Evolutionary conservation across 2,113 vertebrate genomes (phyloP).

Genomic region (Montifringilla adamsi): DNA sequence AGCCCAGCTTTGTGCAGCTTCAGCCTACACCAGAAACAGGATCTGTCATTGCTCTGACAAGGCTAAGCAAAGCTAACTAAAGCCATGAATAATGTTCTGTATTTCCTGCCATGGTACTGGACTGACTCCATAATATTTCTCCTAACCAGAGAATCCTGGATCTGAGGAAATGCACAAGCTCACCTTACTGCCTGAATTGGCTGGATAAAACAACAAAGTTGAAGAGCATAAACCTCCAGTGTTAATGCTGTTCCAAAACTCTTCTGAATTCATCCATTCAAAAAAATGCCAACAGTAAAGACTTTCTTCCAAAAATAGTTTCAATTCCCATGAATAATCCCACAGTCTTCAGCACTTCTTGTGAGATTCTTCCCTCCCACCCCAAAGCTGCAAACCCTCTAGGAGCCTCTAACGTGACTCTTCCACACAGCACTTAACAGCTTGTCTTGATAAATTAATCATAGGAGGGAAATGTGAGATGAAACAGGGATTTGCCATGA

Average conservation of each 20-base stretch:
- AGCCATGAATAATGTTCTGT: background rate
- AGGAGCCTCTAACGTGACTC: background rate
- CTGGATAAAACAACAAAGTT: background rate
- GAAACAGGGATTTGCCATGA: background rate
- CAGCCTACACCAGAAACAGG: background rate
- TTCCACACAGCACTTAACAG: slow-evolving; percentile 17
- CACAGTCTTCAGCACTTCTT: background rate
- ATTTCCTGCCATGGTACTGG: background rate
- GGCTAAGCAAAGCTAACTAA: background rate
- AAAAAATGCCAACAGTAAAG: background rate
- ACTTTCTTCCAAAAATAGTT: background rate
- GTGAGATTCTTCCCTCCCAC: background rate
- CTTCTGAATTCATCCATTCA: background rate
- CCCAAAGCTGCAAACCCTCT: background rate
- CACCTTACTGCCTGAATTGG: background rate
- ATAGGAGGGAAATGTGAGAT: slow-evolving; percentile 20
- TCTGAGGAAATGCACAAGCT: background rate
- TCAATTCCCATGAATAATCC: background rate
- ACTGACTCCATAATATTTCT: background rate
- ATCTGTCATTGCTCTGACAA: background rate
- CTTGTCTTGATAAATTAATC: slow-evolving; percentile 49
- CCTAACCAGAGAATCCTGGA: background rate
- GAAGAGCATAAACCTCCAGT: background rate
- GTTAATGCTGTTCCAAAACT: background rate
- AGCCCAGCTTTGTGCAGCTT: background rate